These are phyloP conservation scores for Lindbergichthys nudifrons DNA, from an alignment of 2,797 vertebrate species.

Conservation along the genomic window DNA sequence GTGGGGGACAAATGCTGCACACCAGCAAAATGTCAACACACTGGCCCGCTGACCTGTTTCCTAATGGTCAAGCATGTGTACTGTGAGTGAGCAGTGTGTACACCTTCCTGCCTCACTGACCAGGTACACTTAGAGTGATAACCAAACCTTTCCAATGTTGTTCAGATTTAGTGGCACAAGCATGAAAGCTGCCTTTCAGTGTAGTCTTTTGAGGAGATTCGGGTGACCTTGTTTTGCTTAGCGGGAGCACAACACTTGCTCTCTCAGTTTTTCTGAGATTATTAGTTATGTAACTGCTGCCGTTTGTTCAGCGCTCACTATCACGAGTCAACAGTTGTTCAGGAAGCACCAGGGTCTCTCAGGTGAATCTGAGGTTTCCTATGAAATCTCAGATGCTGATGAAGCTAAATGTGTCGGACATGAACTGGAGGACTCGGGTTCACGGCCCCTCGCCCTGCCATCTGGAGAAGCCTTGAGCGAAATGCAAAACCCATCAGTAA, in stretches of 20 bases:
- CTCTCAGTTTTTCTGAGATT: constrained; percentile 23
- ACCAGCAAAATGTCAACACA: constrained; percentile 21
- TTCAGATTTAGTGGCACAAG: too few relatives aligned
- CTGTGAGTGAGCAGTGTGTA: constrained; percentile 11
- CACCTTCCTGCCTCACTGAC: constrained; percentile 12
- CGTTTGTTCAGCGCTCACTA: constrained; percentile 29
- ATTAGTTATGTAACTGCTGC: constrained; percentile 37
- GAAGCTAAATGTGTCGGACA: neutral
- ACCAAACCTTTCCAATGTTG: neutral
- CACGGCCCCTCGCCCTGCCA: neutral
- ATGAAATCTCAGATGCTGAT: neutral
- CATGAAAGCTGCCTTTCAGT: neutral
- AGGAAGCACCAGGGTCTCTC: constrained; percentile 28
- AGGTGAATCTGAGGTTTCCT: constrained; percentile 28
- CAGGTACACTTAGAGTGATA: neutral
- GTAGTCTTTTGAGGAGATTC: neutral
- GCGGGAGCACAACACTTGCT: constrained; percentile 3
- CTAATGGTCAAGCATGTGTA: constrained; percentile 13
- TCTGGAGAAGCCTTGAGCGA: constrained; percentile 6
- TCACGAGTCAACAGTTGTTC: constrained; percentile 41
- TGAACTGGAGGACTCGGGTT: neutral
- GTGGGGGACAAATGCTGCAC: too few relatives aligned
- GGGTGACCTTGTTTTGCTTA: constrained; percentile 35
- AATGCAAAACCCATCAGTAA: neutral
- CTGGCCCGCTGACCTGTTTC: constrained; percentile 39